Base-by-base conservation (phyloP, 2,888 invertebrate genomes). In the Mesorhabditis spiculigera region DNA sequence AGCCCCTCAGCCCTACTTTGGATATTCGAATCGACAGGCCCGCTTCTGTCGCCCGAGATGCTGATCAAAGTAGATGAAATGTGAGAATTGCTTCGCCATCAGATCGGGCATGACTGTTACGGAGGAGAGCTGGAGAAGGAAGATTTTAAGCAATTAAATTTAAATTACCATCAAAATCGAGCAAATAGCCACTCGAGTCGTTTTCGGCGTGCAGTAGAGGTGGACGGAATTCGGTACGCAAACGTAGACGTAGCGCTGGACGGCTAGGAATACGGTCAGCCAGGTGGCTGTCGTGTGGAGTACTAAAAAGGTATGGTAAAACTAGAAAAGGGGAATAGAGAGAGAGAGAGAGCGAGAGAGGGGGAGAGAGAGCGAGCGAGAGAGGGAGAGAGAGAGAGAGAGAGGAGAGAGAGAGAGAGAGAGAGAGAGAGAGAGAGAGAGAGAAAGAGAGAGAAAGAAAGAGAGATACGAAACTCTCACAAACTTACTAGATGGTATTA, bases 271-370 rank as follows among this genome's bases (percentile, higher is more conserved):
- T 76, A 95, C 88, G 0, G 94, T 95, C 81, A 95, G 88, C 94
- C 94, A 95, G 75, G 94, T 93, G 80, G 93, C 93, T 3, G 93
- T 93, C 4, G 94, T 94, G 88, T 94, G 94, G 87, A 94, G 94
- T 88, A 93, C 90, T 42, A 92, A 92, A 43, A 93, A 93, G 93
- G 67, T 6, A 85, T 77, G 63, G 86, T 83, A 28, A 92, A 28
- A 28, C n/a, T 28, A 3, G 28, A 28, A 28, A 28, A 28, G 28
- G 28, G 28, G 28, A 28, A 28, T 1, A 28, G 28, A 3, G 28
- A n/a, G n/a, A n/a, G n/a, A n/a, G n/a, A n/a, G n/a, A n/a, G n/a
- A n/a, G n/a, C n/a, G n/a, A n/a, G n/a, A n/a, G n/a, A n/a, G n/a
- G n/a, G n/a, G n/a, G n/a, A n/a, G n/a, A n/a, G n/a, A n/a, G n/a